Evolutionary conservation across 1,140 invertebrate species (phyloP).

Genomic region (Platyscapa corneri): DNA sequence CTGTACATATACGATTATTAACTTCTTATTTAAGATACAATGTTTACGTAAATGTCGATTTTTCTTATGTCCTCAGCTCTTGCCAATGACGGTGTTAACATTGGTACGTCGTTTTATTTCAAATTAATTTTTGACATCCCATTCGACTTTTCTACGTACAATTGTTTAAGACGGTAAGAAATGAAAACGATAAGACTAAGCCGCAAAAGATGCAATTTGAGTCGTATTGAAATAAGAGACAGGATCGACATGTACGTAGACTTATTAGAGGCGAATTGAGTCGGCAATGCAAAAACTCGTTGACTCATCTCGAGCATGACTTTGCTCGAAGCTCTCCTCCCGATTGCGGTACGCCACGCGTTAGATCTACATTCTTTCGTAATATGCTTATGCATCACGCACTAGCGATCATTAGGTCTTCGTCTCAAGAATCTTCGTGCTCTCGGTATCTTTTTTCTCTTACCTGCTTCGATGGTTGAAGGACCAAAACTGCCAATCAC

Average conservation of each 20-base stretch:
- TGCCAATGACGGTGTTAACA: too few species aligned
- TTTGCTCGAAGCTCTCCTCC: conserved; percentile 26
- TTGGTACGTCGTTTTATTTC: too few species aligned
- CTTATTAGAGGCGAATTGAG: conserved; percentile 50
- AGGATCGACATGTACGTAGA: conserved; percentile 4
- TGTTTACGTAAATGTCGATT: too few species aligned
- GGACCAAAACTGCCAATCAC: conserved; percentile 49
- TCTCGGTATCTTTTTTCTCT: conserved; percentile 40
- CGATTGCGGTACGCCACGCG: conserved; percentile 28
- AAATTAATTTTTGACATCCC: not conserved
- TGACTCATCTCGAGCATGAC: conserved; percentile 51
- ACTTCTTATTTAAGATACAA: not conserved
- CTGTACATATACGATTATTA: not conserved
- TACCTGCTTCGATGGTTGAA: not conserved
- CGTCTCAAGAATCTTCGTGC: conserved; percentile 10
- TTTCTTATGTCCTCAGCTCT: too few species aligned
- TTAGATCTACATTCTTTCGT: conserved; percentile 30
- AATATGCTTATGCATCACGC: not conserved
- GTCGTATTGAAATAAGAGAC: not conserved
- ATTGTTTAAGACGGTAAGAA: not conserved
- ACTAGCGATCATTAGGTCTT: conserved; percentile 40
- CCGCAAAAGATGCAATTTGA: conserved; percentile 28
- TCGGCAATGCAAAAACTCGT: conserved; percentile 44
- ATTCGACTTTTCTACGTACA: not conserved
- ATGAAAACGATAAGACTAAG: not conserved